A percentile compares a stretch with the other conserved stretches of the same genome.
Evolutionary conservation across 53 echinoderm and acorn worm genomes (phyloP).

Genomic region (Paelopatides confundens): DNA sequence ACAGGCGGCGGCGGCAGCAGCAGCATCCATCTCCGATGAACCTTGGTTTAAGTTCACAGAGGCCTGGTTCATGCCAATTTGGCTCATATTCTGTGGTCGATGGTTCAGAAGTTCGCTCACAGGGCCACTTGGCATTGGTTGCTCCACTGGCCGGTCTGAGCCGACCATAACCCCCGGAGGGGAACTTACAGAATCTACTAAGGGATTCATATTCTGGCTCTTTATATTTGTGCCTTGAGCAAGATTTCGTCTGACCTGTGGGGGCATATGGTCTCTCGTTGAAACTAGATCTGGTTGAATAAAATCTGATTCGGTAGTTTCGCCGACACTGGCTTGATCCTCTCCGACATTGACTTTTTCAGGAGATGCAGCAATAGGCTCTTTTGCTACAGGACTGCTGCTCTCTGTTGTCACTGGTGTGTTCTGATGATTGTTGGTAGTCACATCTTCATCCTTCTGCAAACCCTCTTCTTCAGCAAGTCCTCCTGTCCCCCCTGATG

Average conservation of each 20-base stretch:
- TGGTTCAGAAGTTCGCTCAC: constrained; percentile 11
- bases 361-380: background rate
- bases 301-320: background rate
- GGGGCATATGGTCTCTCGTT: background rate
- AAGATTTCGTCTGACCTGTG: background rate
- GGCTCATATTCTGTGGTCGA: background rate
- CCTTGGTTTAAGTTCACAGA: constrained; percentile 6
- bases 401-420: background rate
- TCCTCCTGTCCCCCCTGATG: constrained; percentile 70
- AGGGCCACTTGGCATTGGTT: constrained; percentile 1
- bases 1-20: background rate
- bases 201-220: background rate
- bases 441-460: constrained; percentile 10
- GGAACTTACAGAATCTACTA: constrained; percentile 1
- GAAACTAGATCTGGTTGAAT: constrained; percentile 1
- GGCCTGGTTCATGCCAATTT: background rate
- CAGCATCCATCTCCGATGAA: background rate
- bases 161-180: background rate
- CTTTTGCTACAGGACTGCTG: background rate
- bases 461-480: background rate
- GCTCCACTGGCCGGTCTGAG: constrained; percentile 19
- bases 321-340: background rate
- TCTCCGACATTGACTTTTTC: background rate
- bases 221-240: background rate
- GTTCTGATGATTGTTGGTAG: constrained; percentile 1